Conservation (phyloP, 2,797 vertebrate species). For the Protosalanx chinensis region DNA sequence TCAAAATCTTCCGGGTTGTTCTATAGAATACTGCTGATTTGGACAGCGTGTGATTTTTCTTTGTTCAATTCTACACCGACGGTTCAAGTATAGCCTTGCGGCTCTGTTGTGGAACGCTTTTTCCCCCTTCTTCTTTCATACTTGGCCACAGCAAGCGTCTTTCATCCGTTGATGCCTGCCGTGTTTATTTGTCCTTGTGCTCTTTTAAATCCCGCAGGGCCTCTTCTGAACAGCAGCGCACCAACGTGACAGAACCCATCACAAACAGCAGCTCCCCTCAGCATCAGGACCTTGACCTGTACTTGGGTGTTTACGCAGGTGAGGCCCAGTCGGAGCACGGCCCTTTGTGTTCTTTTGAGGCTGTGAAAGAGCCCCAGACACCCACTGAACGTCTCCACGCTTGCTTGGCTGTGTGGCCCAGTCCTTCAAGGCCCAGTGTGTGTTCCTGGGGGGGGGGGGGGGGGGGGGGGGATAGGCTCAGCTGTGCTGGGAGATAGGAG, state of each 20-base stretch:
- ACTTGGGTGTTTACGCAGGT: constrained; percentile 91
- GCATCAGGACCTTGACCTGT: constrained; percentile 81
- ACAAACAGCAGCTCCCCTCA: constrained; percentile 38
- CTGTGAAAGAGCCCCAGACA: constrained; percentile 55
- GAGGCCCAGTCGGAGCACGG: constrained; percentile 63
- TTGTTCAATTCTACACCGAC: constrained; percentile 44
- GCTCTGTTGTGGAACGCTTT: constrained; percentile 35
- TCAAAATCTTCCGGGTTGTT: constrained; percentile 43
- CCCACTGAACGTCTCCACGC: constrained; percentile 64
- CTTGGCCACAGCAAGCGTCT: constrained; percentile 34
- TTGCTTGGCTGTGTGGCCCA: constrained; percentile 69
- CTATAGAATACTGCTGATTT: constrained; percentile 35
- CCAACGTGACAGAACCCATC: constrained; percentile 46
- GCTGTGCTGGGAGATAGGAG: constrained; percentile 69
- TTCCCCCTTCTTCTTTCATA: constrained; percentile 36
- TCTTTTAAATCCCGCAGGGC: constrained; percentile 67
- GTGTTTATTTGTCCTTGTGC: constrained; percentile 66
- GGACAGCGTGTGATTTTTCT: constrained; percentile 21
- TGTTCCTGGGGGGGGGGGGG: constrained; percentile 37
- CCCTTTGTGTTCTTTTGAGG: constrained; percentile 59
- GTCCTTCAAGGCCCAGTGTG: constrained; percentile 71
- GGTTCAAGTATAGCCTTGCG: constrained; percentile 60
- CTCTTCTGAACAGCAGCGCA: constrained; percentile 68
- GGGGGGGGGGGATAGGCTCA: constrained; percentile 48
- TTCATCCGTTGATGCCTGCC: constrained; percentile 40